phyloP scores from a whole-genome alignment of 2,113 vertebrate genomes.

The Eubucco bourcierii region DNA sequence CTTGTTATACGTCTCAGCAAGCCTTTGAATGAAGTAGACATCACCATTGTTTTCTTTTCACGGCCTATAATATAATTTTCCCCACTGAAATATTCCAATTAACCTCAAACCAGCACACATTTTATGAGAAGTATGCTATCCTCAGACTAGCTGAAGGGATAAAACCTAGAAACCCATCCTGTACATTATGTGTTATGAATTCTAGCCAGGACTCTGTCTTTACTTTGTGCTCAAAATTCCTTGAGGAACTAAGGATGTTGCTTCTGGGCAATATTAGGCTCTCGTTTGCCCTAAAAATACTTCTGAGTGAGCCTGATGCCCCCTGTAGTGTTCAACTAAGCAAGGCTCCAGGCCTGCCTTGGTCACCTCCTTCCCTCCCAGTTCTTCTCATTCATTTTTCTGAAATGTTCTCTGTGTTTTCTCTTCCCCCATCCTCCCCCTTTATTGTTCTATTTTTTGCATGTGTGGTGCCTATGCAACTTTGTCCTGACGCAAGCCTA shows the following conservation, averaged over 20 bases:
- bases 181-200: neutral
- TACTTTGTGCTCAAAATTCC: neutral
- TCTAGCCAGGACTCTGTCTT: neutral
- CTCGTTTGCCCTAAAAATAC: neutral
- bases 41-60: too few relatives aligned
- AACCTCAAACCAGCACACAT: too few relatives aligned
- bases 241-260: neutral
- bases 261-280: neutral
- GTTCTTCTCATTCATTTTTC: neutral
- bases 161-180: neutral
- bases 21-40: too few relatives aligned
- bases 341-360: neutral
- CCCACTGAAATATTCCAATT: too few relatives aligned
- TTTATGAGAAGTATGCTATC: neutral
- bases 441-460: neutral
- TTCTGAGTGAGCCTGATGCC: neutral
- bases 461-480: neutral
- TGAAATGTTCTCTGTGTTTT: neutral
- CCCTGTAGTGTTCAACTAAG: neutral
- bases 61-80: too few relatives aligned
- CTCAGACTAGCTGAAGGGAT: neutral
- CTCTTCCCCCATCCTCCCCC: neutral
- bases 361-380: neutral
- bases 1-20: too few relatives aligned
- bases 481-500: neutral